Conservation (phyloP, 2,113 vertebrate genomes). For the Petaurus breviceps region DNA sequence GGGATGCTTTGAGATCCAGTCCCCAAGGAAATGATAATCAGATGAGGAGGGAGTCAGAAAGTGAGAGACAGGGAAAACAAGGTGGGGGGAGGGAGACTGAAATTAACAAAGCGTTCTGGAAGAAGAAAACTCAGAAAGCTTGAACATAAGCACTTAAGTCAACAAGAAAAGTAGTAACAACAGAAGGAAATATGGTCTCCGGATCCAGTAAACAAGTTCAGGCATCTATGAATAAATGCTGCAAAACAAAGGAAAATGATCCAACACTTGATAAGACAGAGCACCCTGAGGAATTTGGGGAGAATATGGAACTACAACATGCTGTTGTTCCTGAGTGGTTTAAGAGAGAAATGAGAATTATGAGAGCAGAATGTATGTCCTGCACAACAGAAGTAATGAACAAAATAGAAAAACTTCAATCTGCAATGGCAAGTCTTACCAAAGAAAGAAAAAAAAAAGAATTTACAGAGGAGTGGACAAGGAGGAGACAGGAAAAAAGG, state of each 20-base stretch:
- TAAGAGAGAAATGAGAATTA: not conserved
- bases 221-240: too few relatives aligned
- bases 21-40: not conserved
- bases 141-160: not conserved
- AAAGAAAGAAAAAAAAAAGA: not conserved
- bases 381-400: not conserved
- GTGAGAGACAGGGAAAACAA: not conserved
- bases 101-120: not conserved
- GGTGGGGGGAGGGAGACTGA: not conserved
- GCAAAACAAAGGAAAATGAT: too few relatives aligned
- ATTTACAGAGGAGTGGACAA: too few relatives aligned
- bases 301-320: not conserved
- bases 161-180: not conserved
- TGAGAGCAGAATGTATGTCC: not conserved
- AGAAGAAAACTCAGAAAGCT: not conserved
- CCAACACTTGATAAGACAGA: not conserved
- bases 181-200: not conserved
- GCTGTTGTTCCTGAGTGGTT: not conserved
- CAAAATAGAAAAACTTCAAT: not conserved
- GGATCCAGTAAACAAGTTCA: too few relatives aligned
- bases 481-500: not conserved
- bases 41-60: not conserved
- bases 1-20: not conserved
- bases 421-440: not conserved
- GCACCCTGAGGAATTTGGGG: not conserved